phyloP scores from a whole-genome alignment of 1,140 invertebrate species.

The Drosophila pseudoobscura region DNA sequence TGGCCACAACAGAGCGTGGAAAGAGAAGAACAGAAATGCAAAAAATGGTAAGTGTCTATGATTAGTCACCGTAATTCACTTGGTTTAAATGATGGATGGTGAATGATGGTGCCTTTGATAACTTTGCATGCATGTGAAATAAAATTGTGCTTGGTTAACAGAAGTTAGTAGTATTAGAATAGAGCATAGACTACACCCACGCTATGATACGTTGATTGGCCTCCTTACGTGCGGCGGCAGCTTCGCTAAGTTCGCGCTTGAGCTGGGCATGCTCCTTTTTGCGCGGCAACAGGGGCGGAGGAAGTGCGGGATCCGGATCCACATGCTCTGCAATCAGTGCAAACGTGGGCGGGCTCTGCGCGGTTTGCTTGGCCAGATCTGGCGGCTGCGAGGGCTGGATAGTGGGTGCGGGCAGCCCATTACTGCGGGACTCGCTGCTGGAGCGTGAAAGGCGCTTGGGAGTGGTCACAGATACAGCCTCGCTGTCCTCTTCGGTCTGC shows the following conservation, averaged over 20 bases:
- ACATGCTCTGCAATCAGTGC: slow-evolving; percentile 53
- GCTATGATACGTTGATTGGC: slow-evolving; percentile 84
- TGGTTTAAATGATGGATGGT: slow-evolving; percentile 8
- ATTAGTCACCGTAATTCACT: slow-evolving; percentile 54
- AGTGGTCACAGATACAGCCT: slow-evolving; percentile 17
- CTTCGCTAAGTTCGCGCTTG: slow-evolving; percentile 84
- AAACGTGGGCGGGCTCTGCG: slow-evolving; percentile 67
- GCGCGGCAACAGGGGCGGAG: slow-evolving; percentile 63
- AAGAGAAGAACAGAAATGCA: slow-evolving; percentile 71
- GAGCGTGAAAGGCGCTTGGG: slow-evolving; percentile 67
- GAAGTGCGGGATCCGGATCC: slow-evolving; percentile 25
- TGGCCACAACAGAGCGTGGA: slow-evolving; percentile 8
- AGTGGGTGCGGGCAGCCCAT: slow-evolving; percentile 26
- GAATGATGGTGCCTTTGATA: not conserved
- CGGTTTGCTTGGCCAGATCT: slow-evolving; percentile 3
- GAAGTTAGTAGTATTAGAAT: slow-evolving; percentile 22
- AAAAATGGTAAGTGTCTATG: slow-evolving; percentile 53
- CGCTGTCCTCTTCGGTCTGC: slow-evolving; percentile 34
- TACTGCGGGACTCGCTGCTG: slow-evolving; percentile 69
- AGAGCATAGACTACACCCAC: slow-evolving; percentile 84
- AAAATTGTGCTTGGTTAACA: slow-evolving; percentile 41
- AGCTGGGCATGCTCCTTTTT: slow-evolving; percentile 78
- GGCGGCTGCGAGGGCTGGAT: slow-evolving; percentile 3
- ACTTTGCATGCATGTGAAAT: slow-evolving; percentile 44
- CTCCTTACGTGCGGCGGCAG: slow-evolving; percentile 84